Evolutionary conservation across 2,113 vertebrate genomes (phyloP).

Genomic region (Miniopterus natalensis): DNA sequence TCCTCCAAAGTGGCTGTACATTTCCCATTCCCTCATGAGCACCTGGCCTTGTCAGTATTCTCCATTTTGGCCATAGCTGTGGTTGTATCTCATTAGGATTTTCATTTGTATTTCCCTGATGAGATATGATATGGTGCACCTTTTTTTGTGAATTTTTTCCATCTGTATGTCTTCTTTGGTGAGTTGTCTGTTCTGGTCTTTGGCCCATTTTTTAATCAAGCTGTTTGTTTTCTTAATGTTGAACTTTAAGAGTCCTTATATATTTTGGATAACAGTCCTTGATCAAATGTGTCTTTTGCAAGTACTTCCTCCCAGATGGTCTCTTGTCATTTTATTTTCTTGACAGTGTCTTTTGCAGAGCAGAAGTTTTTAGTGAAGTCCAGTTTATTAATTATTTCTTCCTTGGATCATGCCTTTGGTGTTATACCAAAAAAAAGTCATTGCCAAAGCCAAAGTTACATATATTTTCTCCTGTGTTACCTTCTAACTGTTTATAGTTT

Average conservation of each 20-base stretch:
- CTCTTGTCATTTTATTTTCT: background rate
- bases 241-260: background rate
- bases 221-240: background rate
- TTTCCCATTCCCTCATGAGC: background rate
- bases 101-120: background rate
- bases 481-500: background rate
- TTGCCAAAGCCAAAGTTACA: background rate
- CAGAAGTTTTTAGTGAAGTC: background rate
- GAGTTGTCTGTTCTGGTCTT: background rate
- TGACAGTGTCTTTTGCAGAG: background rate
- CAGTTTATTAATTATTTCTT: background rate
- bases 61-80: background rate
- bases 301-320: background rate
- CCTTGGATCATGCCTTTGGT: background rate
- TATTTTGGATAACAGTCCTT: background rate
- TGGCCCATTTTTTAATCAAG: background rate
- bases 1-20: background rate
- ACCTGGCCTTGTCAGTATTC: background rate
- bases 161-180: background rate
- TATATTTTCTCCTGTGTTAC: background rate
- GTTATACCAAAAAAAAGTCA: background rate
- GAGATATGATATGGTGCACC: background rate
- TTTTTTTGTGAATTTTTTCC: background rate
- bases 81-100: background rate
- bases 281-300: background rate